Percentiles rank a stretch among this genome's conserved stretches.
Conservation (phyloP, 2,797 vertebrate genomes). For the Chrysocyon brachyurus region DNA sequence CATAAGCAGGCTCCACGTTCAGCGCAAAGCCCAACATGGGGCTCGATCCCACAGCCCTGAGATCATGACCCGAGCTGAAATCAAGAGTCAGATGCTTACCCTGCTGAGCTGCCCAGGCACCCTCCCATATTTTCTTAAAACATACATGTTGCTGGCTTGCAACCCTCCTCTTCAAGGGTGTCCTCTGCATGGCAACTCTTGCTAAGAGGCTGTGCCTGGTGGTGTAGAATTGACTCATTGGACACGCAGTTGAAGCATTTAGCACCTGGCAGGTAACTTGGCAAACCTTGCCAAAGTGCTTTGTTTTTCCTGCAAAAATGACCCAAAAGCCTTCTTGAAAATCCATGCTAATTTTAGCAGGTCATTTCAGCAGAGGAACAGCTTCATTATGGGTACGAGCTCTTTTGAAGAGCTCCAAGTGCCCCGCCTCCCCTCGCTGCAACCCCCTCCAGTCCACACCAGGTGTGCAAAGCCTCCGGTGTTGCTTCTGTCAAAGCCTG, state of each 20-base stretch:
- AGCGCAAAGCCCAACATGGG: not conserved
- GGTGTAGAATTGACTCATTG: not conserved
- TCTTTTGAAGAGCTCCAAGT: not conserved
- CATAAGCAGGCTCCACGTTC: not conserved
- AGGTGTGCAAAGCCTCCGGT: not conserved
- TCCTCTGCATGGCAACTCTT: not conserved
- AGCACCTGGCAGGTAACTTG: not conserved
- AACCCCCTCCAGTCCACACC: fast-evolving
- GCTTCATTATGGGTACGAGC: not conserved
- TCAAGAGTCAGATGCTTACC: not conserved
- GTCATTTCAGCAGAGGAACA: not conserved
- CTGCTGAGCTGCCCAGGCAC: not conserved
- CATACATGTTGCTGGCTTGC: fast-evolving
- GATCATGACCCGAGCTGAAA: not conserved
- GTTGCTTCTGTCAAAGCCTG: not conserved
- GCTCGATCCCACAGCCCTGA: not conserved
- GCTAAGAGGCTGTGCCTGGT: not conserved
- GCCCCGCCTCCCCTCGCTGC: fast-evolving
- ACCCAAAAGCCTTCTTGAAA: not conserved
- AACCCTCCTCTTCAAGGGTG: fast-evolving
- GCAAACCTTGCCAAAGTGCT: not conserved
- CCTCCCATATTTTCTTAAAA: too few relatives aligned
- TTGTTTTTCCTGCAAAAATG: not conserved
- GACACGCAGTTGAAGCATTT: not conserved
- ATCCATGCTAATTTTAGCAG: not conserved